Evolutionary conservation across 2,113 vertebrate species (phyloP).

Genomic region (Varanus salvator): DNA sequence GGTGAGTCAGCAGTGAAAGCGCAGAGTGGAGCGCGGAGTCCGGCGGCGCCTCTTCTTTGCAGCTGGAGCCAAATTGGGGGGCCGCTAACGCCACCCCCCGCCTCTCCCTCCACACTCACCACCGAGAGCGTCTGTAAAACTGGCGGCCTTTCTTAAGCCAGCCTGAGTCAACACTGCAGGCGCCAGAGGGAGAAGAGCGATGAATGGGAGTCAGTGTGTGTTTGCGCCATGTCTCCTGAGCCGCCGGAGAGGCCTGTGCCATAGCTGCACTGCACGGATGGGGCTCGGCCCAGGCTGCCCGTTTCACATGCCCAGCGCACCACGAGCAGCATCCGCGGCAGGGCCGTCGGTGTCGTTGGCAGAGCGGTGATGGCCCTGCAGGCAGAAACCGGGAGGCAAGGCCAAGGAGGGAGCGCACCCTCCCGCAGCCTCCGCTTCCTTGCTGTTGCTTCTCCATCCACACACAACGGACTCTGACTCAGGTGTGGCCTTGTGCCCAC

Average conservation of each 20-base stretch:
- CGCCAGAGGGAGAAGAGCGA: neutral
- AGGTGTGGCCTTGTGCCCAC: neutral
- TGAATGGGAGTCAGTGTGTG: neutral
- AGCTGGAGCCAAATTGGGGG: too few species aligned
- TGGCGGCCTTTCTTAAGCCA: neutral
- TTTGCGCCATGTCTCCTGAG: neutral
- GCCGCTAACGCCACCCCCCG: neutral
- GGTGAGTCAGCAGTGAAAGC: neutral
- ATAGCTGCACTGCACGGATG: too few species aligned
- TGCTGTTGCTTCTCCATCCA: neutral
- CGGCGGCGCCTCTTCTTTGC: too few species aligned
- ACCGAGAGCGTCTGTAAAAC: neutral
- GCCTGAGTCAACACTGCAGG: neutral
- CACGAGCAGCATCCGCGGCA: too few species aligned
- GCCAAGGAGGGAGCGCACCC: neutral
- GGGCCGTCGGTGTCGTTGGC: too few species aligned
- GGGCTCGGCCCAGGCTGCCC: neutral
- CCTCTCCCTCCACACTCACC: neutral
- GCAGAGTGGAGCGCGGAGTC: neutral
- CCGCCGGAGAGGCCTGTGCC: too few species aligned
- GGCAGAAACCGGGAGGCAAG: neutral
- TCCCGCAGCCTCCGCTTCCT: neutral
- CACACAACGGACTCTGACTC: neutral
- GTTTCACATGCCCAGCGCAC: too few species aligned
- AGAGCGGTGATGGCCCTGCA: neutral